These are phyloP conservation scores for Anastrepha obliqua DNA, from an alignment of 1,140 invertebrate genomes.

Conservation along the genomic window DNA sequence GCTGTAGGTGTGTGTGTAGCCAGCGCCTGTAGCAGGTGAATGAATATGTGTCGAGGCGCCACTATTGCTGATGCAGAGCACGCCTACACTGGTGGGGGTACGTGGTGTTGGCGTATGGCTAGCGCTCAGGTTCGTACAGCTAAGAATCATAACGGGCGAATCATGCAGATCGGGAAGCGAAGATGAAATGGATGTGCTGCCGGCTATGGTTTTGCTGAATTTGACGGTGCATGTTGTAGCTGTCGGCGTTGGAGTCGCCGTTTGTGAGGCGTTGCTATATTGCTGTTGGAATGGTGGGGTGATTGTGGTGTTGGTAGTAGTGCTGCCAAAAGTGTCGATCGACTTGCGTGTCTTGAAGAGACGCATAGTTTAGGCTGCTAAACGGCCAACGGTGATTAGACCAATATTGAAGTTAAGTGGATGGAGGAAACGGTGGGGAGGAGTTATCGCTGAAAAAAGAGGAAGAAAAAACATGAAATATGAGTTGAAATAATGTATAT, in stretches of 20 bases:
- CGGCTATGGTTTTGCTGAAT: slow-evolving; percentile 67
- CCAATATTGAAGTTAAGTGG: not conserved
- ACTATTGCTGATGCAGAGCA: slow-evolving; percentile 54
- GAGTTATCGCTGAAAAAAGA: no score
- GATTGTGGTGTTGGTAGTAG: slow-evolving; percentile 61
- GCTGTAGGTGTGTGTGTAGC: not conserved
- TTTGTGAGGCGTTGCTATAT: not conserved
- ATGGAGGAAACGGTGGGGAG: no score
- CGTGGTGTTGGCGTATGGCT: slow-evolving; percentile 55
- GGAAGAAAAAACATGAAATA: no score
- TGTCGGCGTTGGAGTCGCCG: slow-evolving; percentile 29
- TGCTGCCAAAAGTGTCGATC: slow-evolving; percentile 68
- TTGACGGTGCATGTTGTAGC: slow-evolving; percentile 65
- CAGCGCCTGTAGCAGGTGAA: slow-evolving; percentile 1
- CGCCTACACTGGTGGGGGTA: slow-evolving; percentile 52
- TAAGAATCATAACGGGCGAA: slow-evolving; percentile 73
- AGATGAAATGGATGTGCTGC: slow-evolving; percentile 67
- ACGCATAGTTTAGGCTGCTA: slow-evolving; percentile 64
- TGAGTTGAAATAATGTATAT: no score
- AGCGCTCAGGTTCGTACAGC: slow-evolving; percentile 69
- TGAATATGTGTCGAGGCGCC: slow-evolving; percentile 48
- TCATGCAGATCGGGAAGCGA: slow-evolving; percentile 72
- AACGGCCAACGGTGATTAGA: not conserved
- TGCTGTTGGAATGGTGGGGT: slow-evolving; percentile 53
- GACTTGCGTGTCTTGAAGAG: slow-evolving; percentile 73